Base-by-base conservation (phyloP, 2,888 invertebrate genomes). In the Zaprionus lineosus region DNA sequence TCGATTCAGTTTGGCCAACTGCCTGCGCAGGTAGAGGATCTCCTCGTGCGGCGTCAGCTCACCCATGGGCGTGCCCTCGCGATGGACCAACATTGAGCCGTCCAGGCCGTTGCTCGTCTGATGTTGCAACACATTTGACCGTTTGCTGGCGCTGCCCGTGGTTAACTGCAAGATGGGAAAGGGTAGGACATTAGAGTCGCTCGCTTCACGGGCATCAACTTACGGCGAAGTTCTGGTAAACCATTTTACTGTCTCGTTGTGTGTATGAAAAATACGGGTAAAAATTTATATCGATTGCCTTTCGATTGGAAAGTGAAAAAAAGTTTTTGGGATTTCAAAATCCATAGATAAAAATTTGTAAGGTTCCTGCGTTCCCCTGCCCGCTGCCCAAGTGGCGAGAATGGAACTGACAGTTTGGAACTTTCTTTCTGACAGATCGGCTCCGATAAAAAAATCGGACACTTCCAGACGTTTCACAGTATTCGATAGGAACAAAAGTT, bases 1-100 rank as follows among this genome's bases (percentile, higher is more conserved):
- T 39, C 97, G 93, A 88, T 96, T 96, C 66, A 98, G 89, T 88
- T 97, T 96, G 14, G 95, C 95, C 84, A 98, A 92, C 90, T 97
- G 97, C 40, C 95, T 92, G 61, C 96, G 93, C 81, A 97, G 92
- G 90, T 96, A 95, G 34, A 95, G 92, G 51, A 96, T 91, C 90
- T 97, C 97, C 90, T 96, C 96, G 63, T 94, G 91, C 5, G 94
- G 93, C 62, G 94, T 91, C 51, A 93, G 91, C 85, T 95, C 95
- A 19, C 92, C 91, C 84, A 93, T 91, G 19, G 95, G 94, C 16
- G 94, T 95, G 50, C 92, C 92, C 85, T 94, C 94, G 88, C 94
- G 93, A 40, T 88, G 87, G 9, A 71, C 69, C 36, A 86, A 43
- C 56, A 88, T 51, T 19, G 88, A 86, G 37, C 63, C 74, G 40